These are phyloP conservation scores for Apodemia mormo DNA, from an alignment of 2,888 invertebrate genomes.

Conservation along the genomic window DNA sequence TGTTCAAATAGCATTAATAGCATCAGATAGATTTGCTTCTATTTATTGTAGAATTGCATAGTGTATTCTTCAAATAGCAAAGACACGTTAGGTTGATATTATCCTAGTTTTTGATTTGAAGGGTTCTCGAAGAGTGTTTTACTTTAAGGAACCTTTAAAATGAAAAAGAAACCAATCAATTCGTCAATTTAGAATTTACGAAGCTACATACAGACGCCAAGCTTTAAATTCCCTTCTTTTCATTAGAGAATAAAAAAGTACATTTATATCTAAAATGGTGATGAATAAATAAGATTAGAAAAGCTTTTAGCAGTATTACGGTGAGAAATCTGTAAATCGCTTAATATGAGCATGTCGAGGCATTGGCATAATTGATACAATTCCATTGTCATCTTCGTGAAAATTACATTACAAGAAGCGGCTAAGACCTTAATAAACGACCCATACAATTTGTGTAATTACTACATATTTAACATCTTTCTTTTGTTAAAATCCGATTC, in stretches of 20 bases:
- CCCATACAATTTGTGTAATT: not conserved
- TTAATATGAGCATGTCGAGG: not conserved
- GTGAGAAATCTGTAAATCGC: constrained; percentile 5
- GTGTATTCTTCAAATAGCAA: too few species aligned
- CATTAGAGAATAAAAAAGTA: not conserved
- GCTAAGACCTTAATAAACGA: not conserved
- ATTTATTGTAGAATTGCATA: too few species aligned
- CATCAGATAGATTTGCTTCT: too few species aligned
- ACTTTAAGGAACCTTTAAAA: too few species aligned
- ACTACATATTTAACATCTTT: constrained; percentile 1
- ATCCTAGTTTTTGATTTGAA: too few species aligned
- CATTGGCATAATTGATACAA: not conserved
- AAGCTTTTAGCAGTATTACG: constrained; percentile 3
- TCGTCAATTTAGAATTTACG: not conserved
- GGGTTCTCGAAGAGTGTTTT: too few species aligned
- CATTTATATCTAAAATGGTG: too few species aligned
- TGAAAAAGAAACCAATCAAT: too few species aligned
- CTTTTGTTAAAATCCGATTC: not conserved
- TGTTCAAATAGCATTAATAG: too few species aligned
- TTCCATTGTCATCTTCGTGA: not conserved
- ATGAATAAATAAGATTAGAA: not conserved
- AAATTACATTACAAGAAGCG: not conserved
- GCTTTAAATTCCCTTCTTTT: not conserved
- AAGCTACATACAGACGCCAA: not conserved
- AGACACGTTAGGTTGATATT: too few species aligned